These are phyloP conservation scores for Canis aureus DNA, from an alignment of 2,113 vertebrate genomes.

Conservation along the genomic window DNA sequence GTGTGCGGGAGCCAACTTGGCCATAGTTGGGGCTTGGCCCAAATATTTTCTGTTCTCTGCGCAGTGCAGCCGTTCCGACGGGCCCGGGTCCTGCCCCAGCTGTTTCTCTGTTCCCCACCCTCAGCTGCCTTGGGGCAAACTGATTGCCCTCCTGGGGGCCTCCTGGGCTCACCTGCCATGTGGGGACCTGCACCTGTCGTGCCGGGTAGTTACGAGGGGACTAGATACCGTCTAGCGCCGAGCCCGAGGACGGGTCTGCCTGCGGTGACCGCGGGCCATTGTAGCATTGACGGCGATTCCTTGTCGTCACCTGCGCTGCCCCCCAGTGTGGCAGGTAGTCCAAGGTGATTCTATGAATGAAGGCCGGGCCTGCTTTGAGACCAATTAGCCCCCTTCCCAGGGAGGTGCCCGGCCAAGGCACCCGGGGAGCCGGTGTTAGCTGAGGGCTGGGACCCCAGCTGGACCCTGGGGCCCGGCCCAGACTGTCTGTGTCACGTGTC, in stretches of 20 bases:
- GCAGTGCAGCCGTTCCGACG: accelerated
- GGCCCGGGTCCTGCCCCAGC: not conserved
- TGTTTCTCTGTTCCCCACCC: not conserved
- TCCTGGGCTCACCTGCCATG: not conserved
- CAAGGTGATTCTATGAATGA: not conserved
- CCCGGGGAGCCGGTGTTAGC: not conserved
- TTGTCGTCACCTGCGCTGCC: not conserved
- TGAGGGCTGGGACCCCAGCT: not conserved
- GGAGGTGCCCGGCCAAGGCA: not conserved
- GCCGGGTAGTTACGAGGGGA: accelerated
- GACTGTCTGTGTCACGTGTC: not conserved
- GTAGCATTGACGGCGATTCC: accelerated
- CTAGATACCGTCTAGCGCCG: accelerated
- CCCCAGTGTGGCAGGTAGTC: not conserved
- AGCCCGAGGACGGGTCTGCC: not conserved
- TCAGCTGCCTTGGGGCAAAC: not conserved
- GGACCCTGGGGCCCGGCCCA: not conserved
- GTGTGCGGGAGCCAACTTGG: not conserved
- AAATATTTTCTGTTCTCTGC: not conserved
- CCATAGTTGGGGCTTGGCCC: accelerated
- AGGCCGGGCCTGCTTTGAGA: accelerated
- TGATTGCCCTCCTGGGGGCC: no score
- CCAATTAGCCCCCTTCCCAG: not conserved
- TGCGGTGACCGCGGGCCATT: accelerated
- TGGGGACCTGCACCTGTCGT: accelerated